phyloP scores from a whole-genome alignment of 2,797 vertebrate genomes.

The Zalophus californianus region DNA sequence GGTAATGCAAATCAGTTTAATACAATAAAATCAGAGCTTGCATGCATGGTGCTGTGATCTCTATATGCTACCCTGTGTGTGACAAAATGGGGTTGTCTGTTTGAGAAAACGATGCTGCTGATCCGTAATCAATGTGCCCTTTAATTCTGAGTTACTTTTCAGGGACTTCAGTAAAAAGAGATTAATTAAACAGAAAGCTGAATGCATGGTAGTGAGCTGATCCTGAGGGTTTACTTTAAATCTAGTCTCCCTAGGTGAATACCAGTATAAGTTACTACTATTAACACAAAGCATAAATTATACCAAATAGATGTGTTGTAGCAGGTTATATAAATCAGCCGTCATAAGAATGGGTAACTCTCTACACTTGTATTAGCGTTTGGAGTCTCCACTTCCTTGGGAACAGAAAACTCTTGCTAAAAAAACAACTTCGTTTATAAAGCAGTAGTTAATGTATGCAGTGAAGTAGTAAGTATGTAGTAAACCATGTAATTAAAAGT shows the following conservation, averaged over 20 bases:
- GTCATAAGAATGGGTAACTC: neutral
- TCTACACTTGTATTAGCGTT: neutral
- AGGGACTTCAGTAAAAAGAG: neutral
- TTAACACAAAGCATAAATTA: conserved; percentile 12
- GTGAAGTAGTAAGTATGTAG: neutral
- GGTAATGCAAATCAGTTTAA: neutral
- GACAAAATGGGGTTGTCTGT: neutral
- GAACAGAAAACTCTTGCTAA: neutral
- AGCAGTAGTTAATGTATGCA: neutral
- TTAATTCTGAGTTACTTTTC: conserved; percentile 20
- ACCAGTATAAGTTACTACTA: neutral
- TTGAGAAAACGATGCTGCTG: conserved; percentile 22
- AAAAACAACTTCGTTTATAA: conserved; percentile 17
- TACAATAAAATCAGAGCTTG: neutral
- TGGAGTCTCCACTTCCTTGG: conserved; percentile 17
- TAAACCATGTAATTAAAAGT: conserved; percentile 20
- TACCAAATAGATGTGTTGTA: neutral
- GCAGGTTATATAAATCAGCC: neutral
- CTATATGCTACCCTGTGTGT: neutral
- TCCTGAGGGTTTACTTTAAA: neutral
- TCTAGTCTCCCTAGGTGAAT: neutral
- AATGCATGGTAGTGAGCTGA: neutral
- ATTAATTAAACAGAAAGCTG: neutral
- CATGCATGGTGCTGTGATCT: neutral
- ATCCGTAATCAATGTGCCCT: neutral